Base-by-base conservation (phyloP, 2,797 vertebrate genomes). In the Dipus sagitta region DNA sequence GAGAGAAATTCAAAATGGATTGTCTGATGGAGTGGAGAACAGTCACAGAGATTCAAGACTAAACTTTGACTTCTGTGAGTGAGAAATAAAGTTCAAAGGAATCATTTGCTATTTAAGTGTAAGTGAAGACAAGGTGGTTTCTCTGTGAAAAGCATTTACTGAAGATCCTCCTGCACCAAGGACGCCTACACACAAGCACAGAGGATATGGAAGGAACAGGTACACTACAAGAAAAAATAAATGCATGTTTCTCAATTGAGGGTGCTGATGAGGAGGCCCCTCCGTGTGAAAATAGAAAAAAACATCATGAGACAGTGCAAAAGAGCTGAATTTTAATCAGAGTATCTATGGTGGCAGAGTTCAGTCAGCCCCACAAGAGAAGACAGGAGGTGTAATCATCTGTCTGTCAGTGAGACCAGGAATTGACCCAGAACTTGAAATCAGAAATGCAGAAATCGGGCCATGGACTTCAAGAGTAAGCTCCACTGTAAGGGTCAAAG, bases 41-140 rank as follows among this genome's bases (percentile, higher is more conserved):
- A 1, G 5, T 8, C 4, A 2, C 0, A 11, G 3, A 65, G 60
- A 79, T 58, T 14, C 5, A 3, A 32, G 24, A 42, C 32, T 3
- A 2, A 13, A 6, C 14, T 6, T 2, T 2, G 2, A 32, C n/a
- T 14, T 70, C 58, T 5, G 0, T 52, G 14, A 6, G 12, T 13
- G 26, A 20, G 26, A 32, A 60, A 21, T 15, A 26, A 4, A 14
- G 0, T 42, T 30, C 20, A 14, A 54, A 80, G 62, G 47, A 62
- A 28, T 11, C 26, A 1, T 2, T 5, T 21, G 9, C 4, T 15
- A 24, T 3, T 54, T 34, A 18, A 30, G 15, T 65, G 34, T n/a
- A 10, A 28, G n/a, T 11, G 47, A 52, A 67, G 38, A 42, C 21
- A 20, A n/a, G 28, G 52, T 32, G 0, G 5, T 4, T 3, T 21